Evolutionary conservation across 2,797 vertebrate species (phyloP).

Genomic region (Phrynocephalus guinanensis): DNA sequence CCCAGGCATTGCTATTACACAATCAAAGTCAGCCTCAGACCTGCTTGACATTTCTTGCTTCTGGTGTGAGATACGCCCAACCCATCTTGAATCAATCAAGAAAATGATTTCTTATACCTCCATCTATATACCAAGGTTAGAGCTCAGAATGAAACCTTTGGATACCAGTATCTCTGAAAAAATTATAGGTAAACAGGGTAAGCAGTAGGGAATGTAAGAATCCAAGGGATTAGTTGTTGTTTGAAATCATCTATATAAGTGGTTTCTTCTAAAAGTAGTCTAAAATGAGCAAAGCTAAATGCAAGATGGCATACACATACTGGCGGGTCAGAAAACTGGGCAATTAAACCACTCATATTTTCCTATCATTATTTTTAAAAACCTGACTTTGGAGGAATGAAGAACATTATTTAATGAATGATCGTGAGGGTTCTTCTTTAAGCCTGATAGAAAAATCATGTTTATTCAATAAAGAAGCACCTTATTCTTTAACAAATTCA

Average conservation of each 20-base stretch:
- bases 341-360: background rate
- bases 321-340: background rate
- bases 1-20: background rate
- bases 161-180: background rate
- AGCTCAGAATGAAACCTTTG: background rate
- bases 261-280: background rate
- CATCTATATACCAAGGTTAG: conserved; percentile 33
- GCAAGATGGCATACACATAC: background rate
- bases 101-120: conserved; percentile 19
- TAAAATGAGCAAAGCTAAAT: background rate
- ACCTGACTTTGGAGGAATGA: background rate
- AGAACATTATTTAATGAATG: background rate
- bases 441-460: too few relatives aligned
- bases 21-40: conserved; percentile 8
- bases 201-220: background rate
- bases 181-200: background rate
- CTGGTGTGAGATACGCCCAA: background rate
- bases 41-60: conserved; percentile 14
- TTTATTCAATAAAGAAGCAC: too few relatives aligned
- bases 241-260: background rate
- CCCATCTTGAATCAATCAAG: background rate
- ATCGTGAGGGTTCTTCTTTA: too few relatives aligned
- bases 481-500: too few relatives aligned
- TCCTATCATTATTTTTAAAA: background rate
- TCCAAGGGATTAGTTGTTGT: background rate